A percentile compares a stretch with the other conserved stretches of the same genome.
These are phyloP conservation scores for Melanotaenia duboulayi DNA, from an alignment of 2,113 vertebrate species.

Conservation along the genomic window DNA sequence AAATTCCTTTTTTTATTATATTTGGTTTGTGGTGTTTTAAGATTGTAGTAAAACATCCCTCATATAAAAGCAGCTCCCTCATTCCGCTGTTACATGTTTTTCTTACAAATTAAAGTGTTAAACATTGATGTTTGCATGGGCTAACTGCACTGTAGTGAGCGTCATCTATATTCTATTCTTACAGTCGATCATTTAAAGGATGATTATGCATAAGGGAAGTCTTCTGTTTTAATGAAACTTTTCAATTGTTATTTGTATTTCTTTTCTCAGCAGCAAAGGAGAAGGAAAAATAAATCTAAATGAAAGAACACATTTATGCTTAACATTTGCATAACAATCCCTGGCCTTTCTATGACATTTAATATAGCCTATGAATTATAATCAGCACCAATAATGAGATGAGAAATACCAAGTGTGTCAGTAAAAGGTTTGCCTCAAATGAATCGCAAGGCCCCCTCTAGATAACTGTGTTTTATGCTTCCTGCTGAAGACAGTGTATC, in stretches of 20 bases:
- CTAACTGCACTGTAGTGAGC: background rate
- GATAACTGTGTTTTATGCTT: constrained; percentile 36
- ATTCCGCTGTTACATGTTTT: background rate
- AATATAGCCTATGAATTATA: constrained; percentile 81
- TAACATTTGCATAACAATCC: constrained; percentile 83
- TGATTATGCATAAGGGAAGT: constrained; percentile 7
- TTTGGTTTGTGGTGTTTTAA: too few species aligned
- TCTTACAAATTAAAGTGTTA: background rate
- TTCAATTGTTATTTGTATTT: constrained; percentile 50
- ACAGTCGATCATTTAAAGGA: constrained; percentile 27
- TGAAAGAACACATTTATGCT: constrained; percentile 73
- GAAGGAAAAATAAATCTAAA: constrained; percentile 46
- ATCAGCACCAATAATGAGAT: constrained; percentile 81
- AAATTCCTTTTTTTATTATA: too few species aligned
- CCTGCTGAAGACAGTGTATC: constrained; percentile 23
- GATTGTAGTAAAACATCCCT: background rate
- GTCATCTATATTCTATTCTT: constrained; percentile 20
- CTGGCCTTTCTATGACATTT: constrained; percentile 84
- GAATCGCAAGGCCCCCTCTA: constrained; percentile 50
- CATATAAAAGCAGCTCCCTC: background rate
- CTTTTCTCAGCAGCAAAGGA: constrained; percentile 23
- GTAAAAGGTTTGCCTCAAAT: constrained; percentile 75
- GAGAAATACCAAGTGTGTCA: constrained; percentile 78
- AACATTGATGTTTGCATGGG: background rate
- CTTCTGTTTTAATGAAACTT: constrained; percentile 38